Base-by-base conservation (phyloP, 2,797 vertebrate genomes). In the Pipistrellus pipistrellus region DNA sequence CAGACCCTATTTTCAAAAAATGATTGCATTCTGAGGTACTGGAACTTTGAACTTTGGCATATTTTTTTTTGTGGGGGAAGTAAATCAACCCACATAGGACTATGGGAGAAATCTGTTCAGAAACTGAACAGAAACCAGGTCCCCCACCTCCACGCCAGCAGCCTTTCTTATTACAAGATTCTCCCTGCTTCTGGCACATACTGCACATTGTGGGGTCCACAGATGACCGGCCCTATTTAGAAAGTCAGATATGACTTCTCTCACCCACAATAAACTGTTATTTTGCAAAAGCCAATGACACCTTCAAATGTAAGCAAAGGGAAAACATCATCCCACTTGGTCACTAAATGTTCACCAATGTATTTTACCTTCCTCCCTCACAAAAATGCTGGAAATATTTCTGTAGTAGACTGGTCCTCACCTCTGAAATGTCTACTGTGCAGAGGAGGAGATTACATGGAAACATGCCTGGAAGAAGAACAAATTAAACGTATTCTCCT, bases 341-440 rank as follows among this genome's bases (percentile, higher is more conserved):
- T 59, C 2, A n/a, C 17, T 66, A 85, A 88, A 80, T 76, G 44
- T 82, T 87, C 68, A 93, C 21, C 25, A 51, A 77, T 17, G 8
- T 57, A 89, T 35, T 83, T 91, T 89, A 91, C 91, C 38, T 51
- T 82, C 64, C 35, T 93, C 44, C 35, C 59, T 95, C 41, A 94
- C 32, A 71, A 89, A 80, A 84, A 88, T 48, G 85, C 32, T 51
- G 84, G 12, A 51, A 80, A 81, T 93, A 88, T 41, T 83, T 64
- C 48, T 92, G 48, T 8, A 48, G 27, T 38, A 46, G 30, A 44
- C 51, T 66, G 55, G 30, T 11, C 62, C 13, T 27, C 25, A 64
- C 59, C 9, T 91, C 68, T 93, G 75, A 94, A 93, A 82, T 41
- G 32, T 32, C 66, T 85, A 44, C 23, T 32, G 6, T 57, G 81